Base-by-base conservation (phyloP, 2,888 invertebrate genomes). In the Scelioninae gen. 2 region DNA sequence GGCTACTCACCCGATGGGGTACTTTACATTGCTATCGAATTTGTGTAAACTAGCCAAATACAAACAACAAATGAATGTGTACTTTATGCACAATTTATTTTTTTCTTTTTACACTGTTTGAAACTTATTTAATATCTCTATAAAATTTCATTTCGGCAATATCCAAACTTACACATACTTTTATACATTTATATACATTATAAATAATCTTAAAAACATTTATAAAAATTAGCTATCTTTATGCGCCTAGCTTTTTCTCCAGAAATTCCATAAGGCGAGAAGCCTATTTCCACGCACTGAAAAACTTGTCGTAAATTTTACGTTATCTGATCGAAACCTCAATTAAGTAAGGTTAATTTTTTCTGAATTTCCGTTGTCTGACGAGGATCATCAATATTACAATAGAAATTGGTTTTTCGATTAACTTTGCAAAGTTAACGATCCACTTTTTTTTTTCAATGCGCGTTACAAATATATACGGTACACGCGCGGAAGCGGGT, bases 121-220 rank as follows among this genome's bases (percentile, higher is more conserved):
- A 53, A 53, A 31, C 16, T 45, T 58, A 63, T 15, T 60, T 13
- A 25, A 25, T 48, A 60, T 25, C 45, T 11, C 50, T 50, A 25
- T 53, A 39, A 35, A 37, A 45, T 46, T 48, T 48, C 18, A 43
- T 53, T 60, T 60, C n/a, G 63, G 45, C 35, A 53, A 50, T 63
- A 48, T 65, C 65, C 65, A 57, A 48, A 48, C 65, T 65, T 57
- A 65, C 16, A 48, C 25, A 48, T 57, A 57, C 64, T 37, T 65
- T 65, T 65, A 65, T 65, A 65, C 65, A 65, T 65, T 46, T 65
- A 65, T 65, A 65, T 65, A 65, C 65, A 65, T 65, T 65, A 65
- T 65, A 65, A 65, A 65, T 65, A 65, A 31, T 46, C 53, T 55
- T 57, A 57, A 43, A 55, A 64, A 57, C 39, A 55, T 43, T 46